Base-by-base conservation (phyloP, 2,797 vertebrate genomes). In the Semaprochilodus insignis region DNA sequence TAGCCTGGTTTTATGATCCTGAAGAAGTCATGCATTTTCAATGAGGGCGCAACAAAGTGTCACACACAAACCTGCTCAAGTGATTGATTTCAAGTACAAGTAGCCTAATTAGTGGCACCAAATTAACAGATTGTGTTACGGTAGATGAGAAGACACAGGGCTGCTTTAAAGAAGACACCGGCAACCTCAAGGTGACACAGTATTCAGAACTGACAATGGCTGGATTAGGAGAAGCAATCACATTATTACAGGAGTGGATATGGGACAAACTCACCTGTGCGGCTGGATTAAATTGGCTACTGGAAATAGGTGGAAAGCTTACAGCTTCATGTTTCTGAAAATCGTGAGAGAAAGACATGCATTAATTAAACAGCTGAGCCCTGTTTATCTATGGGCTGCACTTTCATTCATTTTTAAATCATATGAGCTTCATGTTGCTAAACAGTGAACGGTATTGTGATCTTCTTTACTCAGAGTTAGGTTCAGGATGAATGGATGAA, bases 271-370 rank as follows among this genome's bases (percentile, higher is more conserved):
- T 87, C n/a, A 91, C 88, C 85, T 85, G 87, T 73, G 63, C 48
- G 0, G 81, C n/a, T 44, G 84, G 15, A 23, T 83, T 76, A 25
- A 81, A 0, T 65, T 51, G 4, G 65, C 57, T 79, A 11, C 77
- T 88, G 71, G 60, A 72, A 86, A 94, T 85, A 8, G 86, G 70
- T 82, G 92, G 91, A 69, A 92, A 87, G 36, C 1, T 86, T 72
- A 89, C 55, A 25, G 65, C 27, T 71, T 88, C 85, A 44, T 88
- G 84, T 66, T 88, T 87, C 93, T 94, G 88, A 40, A 85, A 88
- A 67, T 70, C 74, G 54, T 11, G 11, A 54, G 31, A 48, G 6
- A 84, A 66, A 57, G 66, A 59, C 11, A 4, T 19, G 60, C 2
- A 6, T 31, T 15, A 27, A 65, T 65, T 7, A 1, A 65, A 6